phyloP scores from a whole-genome alignment of 2,797 vertebrate species.

The Ibycter americanus region DNA sequence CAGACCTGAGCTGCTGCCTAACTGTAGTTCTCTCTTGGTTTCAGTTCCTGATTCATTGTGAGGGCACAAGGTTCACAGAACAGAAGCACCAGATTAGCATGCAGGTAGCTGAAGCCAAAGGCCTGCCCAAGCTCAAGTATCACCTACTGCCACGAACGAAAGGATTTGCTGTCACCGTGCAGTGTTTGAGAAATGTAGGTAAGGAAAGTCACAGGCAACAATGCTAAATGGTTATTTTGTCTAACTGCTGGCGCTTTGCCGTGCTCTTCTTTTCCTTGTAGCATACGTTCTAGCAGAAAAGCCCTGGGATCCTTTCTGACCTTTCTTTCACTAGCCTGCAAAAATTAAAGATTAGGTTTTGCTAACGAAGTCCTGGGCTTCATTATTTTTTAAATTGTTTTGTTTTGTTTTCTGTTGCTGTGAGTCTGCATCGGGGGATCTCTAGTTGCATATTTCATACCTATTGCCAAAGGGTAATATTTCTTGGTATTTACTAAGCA shows the following conservation, averaged over 20 bases:
- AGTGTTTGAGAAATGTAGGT: slow-evolving; percentile 94
- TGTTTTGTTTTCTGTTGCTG: not conserved
- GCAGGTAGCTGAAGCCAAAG: slow-evolving; percentile 95
- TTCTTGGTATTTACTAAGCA: not conserved
- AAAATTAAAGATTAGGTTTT: not conserved
- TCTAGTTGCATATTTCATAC: not conserved
- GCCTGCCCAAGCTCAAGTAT: slow-evolving; percentile 92
- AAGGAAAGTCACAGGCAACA: slow-evolving; percentile 68
- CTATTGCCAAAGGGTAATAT: not conserved
- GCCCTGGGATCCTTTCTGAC: not conserved
- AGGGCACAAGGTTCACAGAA: slow-evolving; percentile 94
- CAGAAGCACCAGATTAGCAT: slow-evolving; percentile 95
- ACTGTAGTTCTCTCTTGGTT: not conserved
- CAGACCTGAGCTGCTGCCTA: not conserved
- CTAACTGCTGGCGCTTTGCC: not conserved
- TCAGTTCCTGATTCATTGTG: slow-evolving; percentile 95
- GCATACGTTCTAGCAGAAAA: not conserved
- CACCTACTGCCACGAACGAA: slow-evolving; percentile 95
- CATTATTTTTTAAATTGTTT: not conserved
- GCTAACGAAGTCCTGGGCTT: not conserved
- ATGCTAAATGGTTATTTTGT: not conserved
- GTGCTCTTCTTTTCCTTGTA: not conserved
- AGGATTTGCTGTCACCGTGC: slow-evolving; percentile 91
- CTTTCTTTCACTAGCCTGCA: not conserved
- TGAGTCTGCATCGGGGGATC: not conserved